Evolutionary conservation across 2,113 vertebrate genomes (phyloP), one percentile per base, ranked within the genome.

Genomic region (Saimiri boliviensis): DNA sequence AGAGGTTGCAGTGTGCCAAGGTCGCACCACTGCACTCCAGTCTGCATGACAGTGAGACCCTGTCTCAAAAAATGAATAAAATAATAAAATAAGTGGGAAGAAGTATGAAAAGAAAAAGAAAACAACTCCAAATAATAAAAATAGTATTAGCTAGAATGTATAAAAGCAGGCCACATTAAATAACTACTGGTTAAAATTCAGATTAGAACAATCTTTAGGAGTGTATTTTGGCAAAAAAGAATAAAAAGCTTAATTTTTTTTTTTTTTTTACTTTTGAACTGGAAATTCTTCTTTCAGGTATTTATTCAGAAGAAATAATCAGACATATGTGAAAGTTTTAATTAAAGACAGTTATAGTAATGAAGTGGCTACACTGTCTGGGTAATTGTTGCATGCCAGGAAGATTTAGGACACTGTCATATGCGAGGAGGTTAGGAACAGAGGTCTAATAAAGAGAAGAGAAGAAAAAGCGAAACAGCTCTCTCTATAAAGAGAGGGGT

Each of bases 41-140:
- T 27, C 27, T 63, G 60, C 0, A 5, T 63, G 60, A 63, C 60
- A 63, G 60, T 63, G 60, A 63, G 27, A 63, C 27, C 60, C 5
- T 14, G 60, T 63, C 60, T 30, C 60, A 70, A n/a, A 70, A 70
- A 70, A 70, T 20, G 8, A 70, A n/a, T 35, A 70, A 70, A 70
- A 70, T 10, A 70, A 70, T 23, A 73, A 71, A 83, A 30, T 87
- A 86, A 94, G 76, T 89, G 76, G 25, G 19, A 85, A 86, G 30
- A 86, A 88, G 66, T 91, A 86, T 77, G 90, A 81, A 96, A 91
- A 86, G 71, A 49, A 93, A 93, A 73, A 95, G 76, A 94, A 94
- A 94, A 63, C 30, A 96, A 93, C 23, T 81, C 25, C 23, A 85
- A 81, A 86, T 82, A 71, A 82, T 88, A 91, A 93, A 97, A 96